These are phyloP conservation scores for Macrosteles quadrilineatus DNA, from an alignment of 1,140 invertebrate genomes.

Conservation along the genomic window DNA sequence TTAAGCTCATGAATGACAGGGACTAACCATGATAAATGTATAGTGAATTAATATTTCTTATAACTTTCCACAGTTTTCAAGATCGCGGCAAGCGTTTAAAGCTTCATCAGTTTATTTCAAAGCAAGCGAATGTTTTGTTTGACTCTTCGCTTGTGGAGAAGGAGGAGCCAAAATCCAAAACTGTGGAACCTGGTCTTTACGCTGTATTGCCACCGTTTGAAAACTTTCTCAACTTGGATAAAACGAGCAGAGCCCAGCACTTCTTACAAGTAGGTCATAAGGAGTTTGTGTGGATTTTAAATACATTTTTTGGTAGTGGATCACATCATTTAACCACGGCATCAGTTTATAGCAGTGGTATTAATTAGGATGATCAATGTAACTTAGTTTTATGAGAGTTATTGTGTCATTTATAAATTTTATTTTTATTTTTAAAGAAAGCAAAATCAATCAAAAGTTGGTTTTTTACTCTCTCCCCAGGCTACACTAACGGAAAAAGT, in stretches of 20 bases:
- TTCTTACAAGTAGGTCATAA: conserved; percentile 75
- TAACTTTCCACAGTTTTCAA: conserved; percentile 78
- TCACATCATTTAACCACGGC: not conserved
- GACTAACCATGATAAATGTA: too few species aligned
- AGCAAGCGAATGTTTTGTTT: conserved; percentile 71
- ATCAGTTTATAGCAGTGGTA: not conserved
- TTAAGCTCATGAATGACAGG: too few species aligned
- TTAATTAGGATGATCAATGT: too few species aligned
- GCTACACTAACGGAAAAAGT: too few species aligned
- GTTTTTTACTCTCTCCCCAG: too few species aligned
- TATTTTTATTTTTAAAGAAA: too few species aligned
- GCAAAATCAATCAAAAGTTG: too few species aligned
- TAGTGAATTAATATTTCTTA: too few species aligned
- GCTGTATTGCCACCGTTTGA: conserved; percentile 85
- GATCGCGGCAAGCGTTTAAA: conserved; percentile 80
- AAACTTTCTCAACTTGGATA: conserved; percentile 72
- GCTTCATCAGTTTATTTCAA: conserved; percentile 79
- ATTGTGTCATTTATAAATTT: too few species aligned
- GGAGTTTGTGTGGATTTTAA: conserved; percentile 8
- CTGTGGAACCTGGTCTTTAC: conserved; percentile 64
- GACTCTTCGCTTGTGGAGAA: conserved; percentile 48
- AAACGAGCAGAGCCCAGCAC: conserved; percentile 67
- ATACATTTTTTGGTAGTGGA: conserved; percentile 20
- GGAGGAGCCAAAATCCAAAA: conserved; percentile 42
- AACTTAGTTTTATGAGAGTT: too few species aligned